Conservation (phyloP, 1,140 invertebrate species). For the Varroa destructor region DNA sequence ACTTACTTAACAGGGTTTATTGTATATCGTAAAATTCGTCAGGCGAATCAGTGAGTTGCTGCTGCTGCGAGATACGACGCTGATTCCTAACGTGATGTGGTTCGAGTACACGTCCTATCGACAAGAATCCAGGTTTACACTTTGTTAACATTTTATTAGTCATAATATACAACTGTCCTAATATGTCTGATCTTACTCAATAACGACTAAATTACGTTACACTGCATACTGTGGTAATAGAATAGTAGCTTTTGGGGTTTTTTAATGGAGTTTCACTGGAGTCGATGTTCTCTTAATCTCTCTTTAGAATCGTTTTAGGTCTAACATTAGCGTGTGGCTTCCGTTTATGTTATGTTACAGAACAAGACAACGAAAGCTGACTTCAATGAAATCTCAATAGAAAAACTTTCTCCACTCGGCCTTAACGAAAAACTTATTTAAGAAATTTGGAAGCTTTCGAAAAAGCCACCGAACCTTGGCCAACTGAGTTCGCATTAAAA, state of each 20-base stretch:
- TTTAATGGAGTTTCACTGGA: constrained; percentile 18
- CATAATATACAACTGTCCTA: background rate
- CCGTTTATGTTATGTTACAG: constrained; percentile 38
- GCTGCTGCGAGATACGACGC: constrained; percentile 69
- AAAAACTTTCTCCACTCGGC: constrained; percentile 34
- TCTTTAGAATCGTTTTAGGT: background rate
- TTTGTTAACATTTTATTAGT: background rate
- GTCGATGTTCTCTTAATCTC: background rate
- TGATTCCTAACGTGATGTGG: constrained; percentile 85
- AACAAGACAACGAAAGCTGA: constrained; percentile 63
- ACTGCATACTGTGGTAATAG: too few species aligned
- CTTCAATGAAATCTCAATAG: constrained; percentile 77
- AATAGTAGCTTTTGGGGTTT: background rate
- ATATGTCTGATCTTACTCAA: background rate
- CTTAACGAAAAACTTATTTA: too few species aligned
- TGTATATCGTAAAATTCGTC: constrained; percentile 37
- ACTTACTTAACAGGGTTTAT: too few species aligned
- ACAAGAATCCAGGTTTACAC: constrained; percentile 51
- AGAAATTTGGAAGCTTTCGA: too few species aligned
- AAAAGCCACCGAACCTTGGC: too few species aligned
- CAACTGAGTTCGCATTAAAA: too few species aligned
- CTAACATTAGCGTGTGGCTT: background rate
- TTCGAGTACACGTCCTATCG: constrained; percentile 82
- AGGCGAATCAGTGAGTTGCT: constrained; percentile 75
- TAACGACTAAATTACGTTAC: background rate